These are phyloP conservation scores for Andrena hattorfiana DNA, from an alignment of 2,888 invertebrate species.

Conservation along the genomic window DNA sequence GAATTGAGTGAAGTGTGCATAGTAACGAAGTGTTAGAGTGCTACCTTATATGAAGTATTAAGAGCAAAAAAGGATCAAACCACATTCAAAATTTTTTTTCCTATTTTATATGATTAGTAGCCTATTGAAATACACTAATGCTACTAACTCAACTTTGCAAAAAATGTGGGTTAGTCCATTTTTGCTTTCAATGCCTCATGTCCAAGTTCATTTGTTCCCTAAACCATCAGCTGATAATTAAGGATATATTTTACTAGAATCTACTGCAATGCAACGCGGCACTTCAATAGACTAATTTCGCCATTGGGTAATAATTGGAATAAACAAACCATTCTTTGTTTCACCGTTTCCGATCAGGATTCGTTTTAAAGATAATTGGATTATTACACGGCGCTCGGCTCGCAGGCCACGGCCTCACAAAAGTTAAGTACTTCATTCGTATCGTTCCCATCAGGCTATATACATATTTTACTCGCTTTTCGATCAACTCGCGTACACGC, in stretches of 20 bases:
- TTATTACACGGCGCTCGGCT: slow-evolving; percentile 39
- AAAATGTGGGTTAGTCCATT: too few relatives aligned
- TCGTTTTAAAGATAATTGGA: slow-evolving; percentile 40
- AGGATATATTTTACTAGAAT: not conserved
- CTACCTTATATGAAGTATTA: too few relatives aligned
- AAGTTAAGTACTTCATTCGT: slow-evolving; percentile 47
- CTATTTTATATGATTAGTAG: too few relatives aligned
- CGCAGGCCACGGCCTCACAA: not conserved
- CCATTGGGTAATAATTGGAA: not conserved
- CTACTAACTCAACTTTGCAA: too few relatives aligned
- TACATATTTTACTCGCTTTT: slow-evolving; percentile 31
- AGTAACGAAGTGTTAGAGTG: too few relatives aligned
- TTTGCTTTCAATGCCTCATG: too few relatives aligned
- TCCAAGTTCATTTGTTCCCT: too few relatives aligned
- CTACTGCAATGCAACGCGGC: not conserved
- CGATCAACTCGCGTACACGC: slow-evolving; percentile 2
- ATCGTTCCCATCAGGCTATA: slow-evolving; percentile 31
- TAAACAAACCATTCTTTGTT: not conserved
- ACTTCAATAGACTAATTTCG: not conserved
- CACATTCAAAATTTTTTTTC: too few relatives aligned
- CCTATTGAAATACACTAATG: too few relatives aligned
- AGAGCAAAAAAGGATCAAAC: too few relatives aligned
- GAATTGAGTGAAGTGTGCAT: too few relatives aligned
- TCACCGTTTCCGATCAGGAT: not conserved
- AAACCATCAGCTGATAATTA: too few relatives aligned